phyloP scores from a whole-genome alignment of 2,797 vertebrate species.

The Arremon brunneinucha region DNA sequence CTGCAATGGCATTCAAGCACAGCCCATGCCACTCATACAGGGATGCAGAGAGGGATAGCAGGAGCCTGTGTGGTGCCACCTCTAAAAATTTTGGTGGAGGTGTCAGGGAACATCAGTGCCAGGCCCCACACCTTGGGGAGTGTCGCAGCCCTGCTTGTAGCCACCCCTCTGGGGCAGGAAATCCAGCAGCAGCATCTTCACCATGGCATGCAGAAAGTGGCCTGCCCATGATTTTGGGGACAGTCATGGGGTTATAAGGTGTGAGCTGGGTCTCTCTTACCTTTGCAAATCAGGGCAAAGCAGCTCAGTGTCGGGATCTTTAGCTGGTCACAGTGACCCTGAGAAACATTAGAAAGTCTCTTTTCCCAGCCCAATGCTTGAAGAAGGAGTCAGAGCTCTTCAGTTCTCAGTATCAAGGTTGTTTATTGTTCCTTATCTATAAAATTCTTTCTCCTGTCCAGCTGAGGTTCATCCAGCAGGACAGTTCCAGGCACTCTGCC shows the following conservation, averaged over 20 bases:
- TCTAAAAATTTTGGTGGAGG: neutral
- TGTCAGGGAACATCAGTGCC: neutral
- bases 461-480: too few relatives aligned
- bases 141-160: neutral
- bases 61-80: rapidly evolving
- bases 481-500: too few relatives aligned
- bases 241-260: neutral
- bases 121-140: rapidly evolving
- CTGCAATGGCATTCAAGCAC: neutral
- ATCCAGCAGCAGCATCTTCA: neutral
- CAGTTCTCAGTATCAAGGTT: too few relatives aligned
- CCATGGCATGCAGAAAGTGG: rapidly evolving
- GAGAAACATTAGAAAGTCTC: too few relatives aligned
- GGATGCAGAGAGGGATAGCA: neutral
- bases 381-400: too few relatives aligned
- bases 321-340: too few relatives aligned
- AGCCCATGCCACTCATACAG: too few relatives aligned
- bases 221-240: neutral
- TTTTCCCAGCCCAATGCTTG: too few relatives aligned
- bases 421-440: too few relatives aligned
- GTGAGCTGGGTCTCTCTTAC: neutral
- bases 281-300: neutral
- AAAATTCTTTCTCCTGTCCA: too few relatives aligned
- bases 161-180: neutral
- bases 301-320: neutral